These are phyloP conservation scores for Cranoglanis bouderius DNA, from an alignment of 2,113 vertebrate genomes.

Conservation along the genomic window DNA sequence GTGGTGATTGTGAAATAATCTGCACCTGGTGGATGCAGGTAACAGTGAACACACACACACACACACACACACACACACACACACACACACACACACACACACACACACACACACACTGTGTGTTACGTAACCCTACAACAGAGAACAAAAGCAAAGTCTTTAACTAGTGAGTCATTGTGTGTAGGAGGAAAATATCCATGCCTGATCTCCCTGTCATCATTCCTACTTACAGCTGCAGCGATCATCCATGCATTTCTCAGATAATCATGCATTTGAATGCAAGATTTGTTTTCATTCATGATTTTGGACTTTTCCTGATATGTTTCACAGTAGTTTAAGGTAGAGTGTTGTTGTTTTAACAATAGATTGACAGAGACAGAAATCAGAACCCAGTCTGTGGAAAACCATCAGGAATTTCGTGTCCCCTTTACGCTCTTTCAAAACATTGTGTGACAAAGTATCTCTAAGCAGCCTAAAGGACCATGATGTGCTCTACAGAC, in stretches of 20 bases:
- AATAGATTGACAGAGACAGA: not conserved
- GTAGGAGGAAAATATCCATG: constrained; percentile 18
- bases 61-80: constrained; percentile 10
- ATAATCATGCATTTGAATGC: not conserved
- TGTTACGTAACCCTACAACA: constrained; percentile 43
- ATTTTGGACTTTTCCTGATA: not conserved
- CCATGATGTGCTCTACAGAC: constrained; percentile 1
- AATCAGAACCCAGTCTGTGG: not conserved
- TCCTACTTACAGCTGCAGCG: not conserved
- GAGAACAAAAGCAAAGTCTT: constrained; percentile 29
- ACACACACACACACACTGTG: constrained; percentile 5
- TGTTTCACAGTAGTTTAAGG: not conserved
- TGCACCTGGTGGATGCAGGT: constrained; percentile 52
- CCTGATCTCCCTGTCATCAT: constrained; percentile 3
- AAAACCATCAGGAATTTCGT: not conserved
- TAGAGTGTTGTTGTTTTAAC: not conserved
- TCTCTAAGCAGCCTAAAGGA: constrained; percentile 2
- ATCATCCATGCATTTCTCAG: not conserved
- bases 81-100: constrained; percentile 26
- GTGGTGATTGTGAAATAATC: constrained; percentile 39
- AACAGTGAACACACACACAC: constrained; percentile 22
- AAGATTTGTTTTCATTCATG: not conserved
- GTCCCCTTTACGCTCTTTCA: not conserved
- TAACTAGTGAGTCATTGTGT: constrained; percentile 41
- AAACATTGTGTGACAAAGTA: constrained; percentile 28